Percentiles rank a stretch among this genome's conserved stretches.
Evolutionary conservation across 2,113 vertebrate species (phyloP).

Genomic region (Eidolon helvum): DNA sequence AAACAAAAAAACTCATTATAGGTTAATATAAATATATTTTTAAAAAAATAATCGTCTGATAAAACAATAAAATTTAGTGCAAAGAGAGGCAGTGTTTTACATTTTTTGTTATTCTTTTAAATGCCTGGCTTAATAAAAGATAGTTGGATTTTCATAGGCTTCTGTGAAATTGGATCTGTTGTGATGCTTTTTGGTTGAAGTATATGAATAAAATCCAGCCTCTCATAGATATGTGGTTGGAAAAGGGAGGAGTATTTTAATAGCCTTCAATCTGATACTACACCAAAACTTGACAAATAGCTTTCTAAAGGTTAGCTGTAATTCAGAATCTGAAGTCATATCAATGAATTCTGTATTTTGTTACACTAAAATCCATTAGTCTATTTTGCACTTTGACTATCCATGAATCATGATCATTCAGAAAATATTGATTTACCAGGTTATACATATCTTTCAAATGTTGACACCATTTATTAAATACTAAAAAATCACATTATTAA

Average conservation of each 20-base stretch:
- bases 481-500: neutral
- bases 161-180: neutral
- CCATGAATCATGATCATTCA: neutral
- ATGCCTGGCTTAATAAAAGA: constrained; percentile 8
- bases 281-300: neutral
- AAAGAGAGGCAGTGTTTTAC: neutral
- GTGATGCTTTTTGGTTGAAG: neutral
- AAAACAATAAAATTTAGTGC: neutral
- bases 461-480: neutral
- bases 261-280: neutral
- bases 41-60: neutral
- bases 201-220: neutral
- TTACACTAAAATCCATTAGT: neutral
- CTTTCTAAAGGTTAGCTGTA: neutral
- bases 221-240: neutral
- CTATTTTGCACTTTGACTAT: neutral
- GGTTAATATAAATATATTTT: neutral
- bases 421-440: neutral
- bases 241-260: constrained; percentile 9
- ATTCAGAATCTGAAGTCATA: neutral
- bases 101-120: constrained; percentile 13
- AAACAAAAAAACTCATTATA: neutral
- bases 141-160: neutral
- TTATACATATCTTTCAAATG: neutral
- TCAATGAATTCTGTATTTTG: neutral